These are phyloP conservation scores for Chelonia mydas DNA, from an alignment of 2,797 vertebrate genomes.

Conservation along the genomic window DNA sequence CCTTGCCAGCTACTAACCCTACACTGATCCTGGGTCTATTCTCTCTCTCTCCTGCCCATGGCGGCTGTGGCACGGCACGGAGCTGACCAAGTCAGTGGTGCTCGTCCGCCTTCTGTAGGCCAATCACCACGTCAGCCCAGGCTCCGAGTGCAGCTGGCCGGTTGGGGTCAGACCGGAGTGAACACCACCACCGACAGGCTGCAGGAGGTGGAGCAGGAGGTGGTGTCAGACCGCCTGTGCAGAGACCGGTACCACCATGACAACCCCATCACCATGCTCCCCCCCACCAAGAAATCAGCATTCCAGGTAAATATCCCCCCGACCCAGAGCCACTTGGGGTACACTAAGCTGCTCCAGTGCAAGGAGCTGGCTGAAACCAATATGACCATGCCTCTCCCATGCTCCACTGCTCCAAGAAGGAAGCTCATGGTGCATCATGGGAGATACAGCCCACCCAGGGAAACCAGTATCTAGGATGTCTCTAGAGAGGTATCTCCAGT, in stretches of 20 bases:
- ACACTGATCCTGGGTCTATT: accelerated
- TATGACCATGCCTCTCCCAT: not conserved
- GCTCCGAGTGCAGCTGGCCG: not conserved
- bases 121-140: accelerated
- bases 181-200: not conserved
- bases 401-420: accelerated
- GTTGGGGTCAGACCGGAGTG: not conserved
- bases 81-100: not conserved
- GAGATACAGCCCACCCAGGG: not conserved
- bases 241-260: not conserved
- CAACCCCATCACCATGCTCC: not conserved
- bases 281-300: accelerated
- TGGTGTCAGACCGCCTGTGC: not conserved
- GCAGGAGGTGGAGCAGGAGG: not conserved
- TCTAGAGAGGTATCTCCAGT: not conserved
- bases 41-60: not conserved
- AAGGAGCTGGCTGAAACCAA: not conserved
- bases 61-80: not conserved
- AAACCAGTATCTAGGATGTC: too few relatives aligned
- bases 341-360: not conserved
- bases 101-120: not conserved
- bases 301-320: not conserved
- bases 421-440: not conserved
- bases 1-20: too few relatives aligned
- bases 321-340: accelerated